Evolutionary conservation across 1,140 invertebrate species (phyloP), one percentile per base, ranked within the genome.

Genomic region (Macrotrachela quadricornifera): DNA sequence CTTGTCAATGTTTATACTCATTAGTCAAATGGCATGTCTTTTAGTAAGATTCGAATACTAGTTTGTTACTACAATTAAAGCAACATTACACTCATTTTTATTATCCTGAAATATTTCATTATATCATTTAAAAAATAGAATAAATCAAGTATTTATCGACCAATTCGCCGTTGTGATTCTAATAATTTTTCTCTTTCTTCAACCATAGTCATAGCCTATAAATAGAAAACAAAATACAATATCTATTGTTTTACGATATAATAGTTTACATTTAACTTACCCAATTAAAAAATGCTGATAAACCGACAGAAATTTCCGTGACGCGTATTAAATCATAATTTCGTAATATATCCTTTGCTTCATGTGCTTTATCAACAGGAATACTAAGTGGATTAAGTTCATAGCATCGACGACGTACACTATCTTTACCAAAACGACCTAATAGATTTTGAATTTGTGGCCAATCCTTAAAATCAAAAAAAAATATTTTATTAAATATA

Each of bases 231-330:
- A 46, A 14, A 39, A 15, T 37, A 49, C 36, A 49, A 54, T 17
- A 56, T 12, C 17, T 16, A 12, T 14, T 12, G n/a, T 38, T 37
- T 36, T 39, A 36, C 21, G 3, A 36, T 1, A 38, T 3, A 18
- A 55, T 1, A 39, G 49, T 10, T 10, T 30, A 10, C 9, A 30
- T n/a, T 18, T 10, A 42, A 58, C 60, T 61, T 50, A 67, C 65
- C 63, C 64, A 67, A 14, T 64, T 58, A 61, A 62, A 67, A 53
- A 67, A 67, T 13, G 65, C 66, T 8, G 65, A 64, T n/a, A 64
- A 64, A 14, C 65, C 65, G 46, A 64, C 65, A 15, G 65, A 67
- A 13, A 67, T 64, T 54, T 67, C 65, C 18, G 64, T 56, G 8
- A 67, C 61, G 37, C 65, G 63, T 50, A 66, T 64, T 46, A 67